Evolutionary conservation across 2,797 vertebrate species (phyloP).

Genomic region (Poeciliopsis presidionis): DNA sequence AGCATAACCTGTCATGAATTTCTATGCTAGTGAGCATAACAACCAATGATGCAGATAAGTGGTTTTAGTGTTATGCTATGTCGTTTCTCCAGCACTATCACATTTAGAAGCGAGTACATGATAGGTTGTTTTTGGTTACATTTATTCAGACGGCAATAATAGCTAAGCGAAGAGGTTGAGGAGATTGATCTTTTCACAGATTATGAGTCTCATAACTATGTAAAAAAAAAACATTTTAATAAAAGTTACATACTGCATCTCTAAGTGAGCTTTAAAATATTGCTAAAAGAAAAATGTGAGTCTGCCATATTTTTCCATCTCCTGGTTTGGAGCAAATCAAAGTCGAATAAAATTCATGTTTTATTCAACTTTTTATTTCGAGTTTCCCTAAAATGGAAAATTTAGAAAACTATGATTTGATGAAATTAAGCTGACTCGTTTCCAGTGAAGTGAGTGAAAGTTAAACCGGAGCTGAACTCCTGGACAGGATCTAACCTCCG

Average conservation of each 20-base stretch:
- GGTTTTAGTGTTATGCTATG: no score
- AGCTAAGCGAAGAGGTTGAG: no score
- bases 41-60: no score
- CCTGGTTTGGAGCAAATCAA: no score
- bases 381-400: background rate
- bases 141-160: no score
- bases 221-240: background rate
- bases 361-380: background rate
- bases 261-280: background rate
- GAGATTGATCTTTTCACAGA: background rate
- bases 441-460: background rate
- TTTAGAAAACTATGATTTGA: background rate
- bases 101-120: no score
- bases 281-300: no score
- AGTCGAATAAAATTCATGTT: background rate
- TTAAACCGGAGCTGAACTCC: slow-evolving; percentile 50
- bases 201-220: background rate
- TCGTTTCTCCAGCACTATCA: no score
- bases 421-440: background rate
- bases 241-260: background rate
- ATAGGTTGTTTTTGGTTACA: no score
- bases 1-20: no score
- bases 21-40: no score
- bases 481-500: slow-evolving; percentile 46
- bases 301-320: no score